Evolutionary conservation across 2,888 invertebrate genomes (phyloP).

Genomic region (Acleris emargana): DNA sequence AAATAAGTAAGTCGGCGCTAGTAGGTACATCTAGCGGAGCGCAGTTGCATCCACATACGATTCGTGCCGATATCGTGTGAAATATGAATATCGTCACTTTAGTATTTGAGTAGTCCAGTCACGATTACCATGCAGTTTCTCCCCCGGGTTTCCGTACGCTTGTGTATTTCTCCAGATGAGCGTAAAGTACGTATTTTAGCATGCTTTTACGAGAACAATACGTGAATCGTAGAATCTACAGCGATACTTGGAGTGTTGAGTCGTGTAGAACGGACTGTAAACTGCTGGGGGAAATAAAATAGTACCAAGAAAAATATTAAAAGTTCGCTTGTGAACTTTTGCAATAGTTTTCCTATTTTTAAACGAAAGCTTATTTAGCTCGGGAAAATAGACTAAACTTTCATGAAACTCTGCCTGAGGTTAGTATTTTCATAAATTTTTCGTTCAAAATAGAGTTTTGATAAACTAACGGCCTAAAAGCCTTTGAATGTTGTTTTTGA

Average conservation of each 20-base stretch:
- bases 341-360: too few species aligned
- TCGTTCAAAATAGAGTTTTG: too few species aligned
- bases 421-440: too few species aligned
- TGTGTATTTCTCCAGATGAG: conserved; percentile 12
- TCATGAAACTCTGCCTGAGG: too few species aligned
- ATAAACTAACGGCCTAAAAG: too few species aligned
- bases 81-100: conserved; percentile 65
- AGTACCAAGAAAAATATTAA: background rate
- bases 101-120: conserved; percentile 55
- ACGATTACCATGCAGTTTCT: conserved; percentile 48
- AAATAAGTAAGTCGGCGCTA: conserved; percentile 37
- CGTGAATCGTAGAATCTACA: background rate
- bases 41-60: conserved; percentile 53
- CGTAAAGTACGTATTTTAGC: conserved; percentile 16
- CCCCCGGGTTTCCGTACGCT: conserved; percentile 4
- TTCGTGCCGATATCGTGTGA: conserved; percentile 57
- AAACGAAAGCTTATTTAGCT: too few species aligned
- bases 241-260: conserved; percentile 2
- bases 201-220: conserved; percentile 20
- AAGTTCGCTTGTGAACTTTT: too few species aligned
- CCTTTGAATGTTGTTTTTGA: too few species aligned
- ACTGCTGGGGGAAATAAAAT: background rate
- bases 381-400: too few species aligned
- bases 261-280: conserved; percentile 4
- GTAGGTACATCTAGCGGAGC: conserved; percentile 29